These are phyloP conservation scores for Pelvicachromis taeniatus DNA, from an alignment of 2,113 vertebrate genomes.

Conservation along the genomic window DNA sequence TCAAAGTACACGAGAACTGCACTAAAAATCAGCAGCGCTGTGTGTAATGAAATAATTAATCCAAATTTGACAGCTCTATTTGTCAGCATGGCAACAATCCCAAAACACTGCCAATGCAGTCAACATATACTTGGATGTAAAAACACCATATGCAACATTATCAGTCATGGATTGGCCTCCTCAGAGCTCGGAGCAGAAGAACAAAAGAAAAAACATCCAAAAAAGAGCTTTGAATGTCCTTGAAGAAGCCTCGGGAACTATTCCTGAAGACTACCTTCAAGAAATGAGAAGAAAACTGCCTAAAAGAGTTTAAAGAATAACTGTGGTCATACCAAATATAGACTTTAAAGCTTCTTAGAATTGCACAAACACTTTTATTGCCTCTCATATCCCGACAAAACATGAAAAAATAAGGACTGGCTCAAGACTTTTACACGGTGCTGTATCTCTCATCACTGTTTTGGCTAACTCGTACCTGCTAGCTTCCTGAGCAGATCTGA, in stretches of 20 bases:
- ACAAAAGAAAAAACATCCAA: neutral
- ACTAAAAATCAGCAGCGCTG: neutral
- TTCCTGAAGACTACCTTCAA: neutral
- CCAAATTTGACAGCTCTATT: neutral
- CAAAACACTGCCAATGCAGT: neutral
- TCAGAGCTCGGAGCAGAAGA: neutral
- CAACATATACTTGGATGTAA: neutral
- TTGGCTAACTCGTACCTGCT: conserved; percentile 33
- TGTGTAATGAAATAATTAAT: neutral
- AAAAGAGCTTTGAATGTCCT: neutral
- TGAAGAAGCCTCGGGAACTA: neutral
- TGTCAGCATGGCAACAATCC: neutral
- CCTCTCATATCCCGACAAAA: neutral
- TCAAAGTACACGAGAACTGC: neutral
- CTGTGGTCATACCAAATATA: neutral
- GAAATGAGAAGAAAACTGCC: neutral
- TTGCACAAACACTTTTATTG: neutral
- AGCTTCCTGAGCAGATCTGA: conserved; percentile 66
- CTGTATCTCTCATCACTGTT: neutral
- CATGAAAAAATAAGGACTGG: neutral
- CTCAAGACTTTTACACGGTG: neutral
- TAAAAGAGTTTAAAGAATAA: neutral
- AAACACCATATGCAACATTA: neutral
- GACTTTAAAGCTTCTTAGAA: neutral
- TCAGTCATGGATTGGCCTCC: neutral